Base-by-base conservation (phyloP, 2,797 vertebrate species). In the Iguana delicatissima region DNA sequence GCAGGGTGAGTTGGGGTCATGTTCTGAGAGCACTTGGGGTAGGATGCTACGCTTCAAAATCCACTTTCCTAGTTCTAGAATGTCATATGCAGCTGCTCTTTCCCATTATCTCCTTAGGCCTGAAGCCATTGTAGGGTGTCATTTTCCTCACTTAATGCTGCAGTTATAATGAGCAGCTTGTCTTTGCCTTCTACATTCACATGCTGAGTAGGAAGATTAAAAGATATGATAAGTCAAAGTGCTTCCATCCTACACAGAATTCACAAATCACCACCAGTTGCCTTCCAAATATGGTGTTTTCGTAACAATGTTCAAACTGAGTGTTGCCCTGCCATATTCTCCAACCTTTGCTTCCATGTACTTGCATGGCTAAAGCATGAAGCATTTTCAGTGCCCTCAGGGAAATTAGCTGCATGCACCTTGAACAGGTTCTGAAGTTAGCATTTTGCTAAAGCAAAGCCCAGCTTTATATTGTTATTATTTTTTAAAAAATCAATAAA, bases 401-500 rank as follows among this genome's bases (percentile, higher is more conserved):
- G 4, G 42, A 1, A 32, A 8, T 89, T 89, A 92, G 7, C 57
- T 57, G 32, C 13, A 73, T 85, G 14, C 67, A 55, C 22, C 20
- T 73, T 72, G 59, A 91, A 69, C 29, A 14, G 32, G 8, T 80
- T 42, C 91, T 93, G 69, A 6, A 87, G 80, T 88, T 86, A 92
- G 86, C 32, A 73, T 64, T 88, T 35, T 83, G 14, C 32, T 93
- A 50, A 89, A 10, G 86, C 38, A 32, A 12, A 20, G 1, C 89
- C 29, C 89, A 76, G 16, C 73, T 46, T 46, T 46, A 46, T 46
- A 46, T 46, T 46, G 4, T 46, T 46, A 46, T 46, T 46, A 46
- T 93, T 90, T 90, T 89, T 80, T 62, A 93, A 93, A 90, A 38
- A 74, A 91, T 89, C 85, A 89, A 83, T 80, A 94, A 87, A 4